phyloP scores from a whole-genome alignment of 1,140 invertebrate genomes.

The Drosophila albomicans region DNA sequence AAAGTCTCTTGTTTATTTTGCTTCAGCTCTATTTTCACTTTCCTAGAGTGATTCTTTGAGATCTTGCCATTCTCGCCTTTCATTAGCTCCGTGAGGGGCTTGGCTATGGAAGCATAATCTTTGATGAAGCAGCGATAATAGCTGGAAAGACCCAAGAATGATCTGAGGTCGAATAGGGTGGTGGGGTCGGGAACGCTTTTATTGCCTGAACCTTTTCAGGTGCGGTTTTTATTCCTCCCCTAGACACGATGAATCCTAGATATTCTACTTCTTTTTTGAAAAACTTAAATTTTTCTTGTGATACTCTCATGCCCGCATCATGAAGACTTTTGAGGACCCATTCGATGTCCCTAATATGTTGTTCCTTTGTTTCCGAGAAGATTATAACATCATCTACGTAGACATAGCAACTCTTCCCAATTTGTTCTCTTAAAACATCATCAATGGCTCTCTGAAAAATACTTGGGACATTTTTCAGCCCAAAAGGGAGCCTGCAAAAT shows the following conservation, averaged over 20 bases:
- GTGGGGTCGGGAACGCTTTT: constrained; percentile 8
- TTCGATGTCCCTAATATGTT: constrained; percentile 21
- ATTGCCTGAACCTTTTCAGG: constrained; percentile 30
- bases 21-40: constrained; percentile 8
- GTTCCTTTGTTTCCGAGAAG: constrained; percentile 17
- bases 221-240: constrained; percentile 4
- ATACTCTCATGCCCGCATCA: constrained; percentile 28
- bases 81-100: constrained; percentile 4
- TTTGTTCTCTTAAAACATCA: constrained; percentile 24
- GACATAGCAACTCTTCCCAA: constrained; percentile 18
- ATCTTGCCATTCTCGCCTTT: constrained; percentile 28
- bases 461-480: not conserved
- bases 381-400: constrained; percentile 22
- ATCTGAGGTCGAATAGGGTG: constrained; percentile 14
- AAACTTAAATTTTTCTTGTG: constrained; percentile 16
- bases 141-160: constrained; percentile 20
- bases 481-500: constrained; percentile 15
- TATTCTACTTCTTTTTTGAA: constrained; percentile 26
- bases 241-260: constrained; percentile 22
- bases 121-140: constrained; percentile 26
- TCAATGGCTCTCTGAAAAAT: constrained; percentile 9
- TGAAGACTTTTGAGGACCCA: constrained; percentile 12
- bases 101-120: constrained; percentile 21
- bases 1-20: constrained; percentile 14
- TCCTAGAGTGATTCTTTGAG: constrained; percentile 14